Evolutionary conservation across 2,113 vertebrate genomes (phyloP).

Genomic region (Seriola aureovittata): DNA sequence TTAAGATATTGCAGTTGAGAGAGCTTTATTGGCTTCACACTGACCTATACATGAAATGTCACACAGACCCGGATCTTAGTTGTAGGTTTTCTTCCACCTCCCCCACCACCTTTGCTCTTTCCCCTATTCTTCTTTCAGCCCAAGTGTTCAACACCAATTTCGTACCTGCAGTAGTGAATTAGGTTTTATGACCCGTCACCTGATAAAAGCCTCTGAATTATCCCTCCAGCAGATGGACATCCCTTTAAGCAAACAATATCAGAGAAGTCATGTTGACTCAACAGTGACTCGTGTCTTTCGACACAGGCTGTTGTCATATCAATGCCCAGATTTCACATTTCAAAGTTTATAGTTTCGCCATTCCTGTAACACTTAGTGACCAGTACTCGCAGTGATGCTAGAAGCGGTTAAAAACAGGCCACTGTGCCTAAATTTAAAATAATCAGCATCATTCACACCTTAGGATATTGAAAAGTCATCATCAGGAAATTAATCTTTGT

Average conservation of each 20-base stretch:
- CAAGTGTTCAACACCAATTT: neutral
- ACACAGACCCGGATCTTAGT: neutral
- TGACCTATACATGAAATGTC: neutral
- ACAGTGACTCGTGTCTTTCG: conserved; percentile 24
- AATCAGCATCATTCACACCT: conserved; percentile 34
- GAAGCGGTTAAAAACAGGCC: neutral
- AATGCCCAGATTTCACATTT: neutral
- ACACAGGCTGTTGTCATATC: conserved; percentile 14
- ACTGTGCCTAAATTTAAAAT: neutral
- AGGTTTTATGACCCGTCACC: conserved; percentile 12
- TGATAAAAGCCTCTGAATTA: conserved; percentile 38
- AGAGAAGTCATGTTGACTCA: conserved; percentile 44
- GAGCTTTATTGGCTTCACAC: neutral
- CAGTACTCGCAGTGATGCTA: neutral
- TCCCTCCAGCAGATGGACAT: conserved; percentile 19
- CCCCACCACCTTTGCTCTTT: too few relatives aligned
- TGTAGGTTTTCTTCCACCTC: neutral
- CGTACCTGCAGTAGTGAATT: neutral
- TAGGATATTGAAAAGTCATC: conserved; percentile 42
- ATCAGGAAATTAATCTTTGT: conserved; percentile 35
- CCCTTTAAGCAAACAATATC: conserved; percentile 24
- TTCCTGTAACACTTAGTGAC: neutral
- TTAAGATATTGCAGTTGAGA: neutral
- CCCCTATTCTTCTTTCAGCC: neutral
- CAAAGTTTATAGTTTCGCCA: neutral